Evolutionary conservation across 1,140 invertebrate species (phyloP).

Genomic region (Stratiolaelaps scimitus): DNA sequence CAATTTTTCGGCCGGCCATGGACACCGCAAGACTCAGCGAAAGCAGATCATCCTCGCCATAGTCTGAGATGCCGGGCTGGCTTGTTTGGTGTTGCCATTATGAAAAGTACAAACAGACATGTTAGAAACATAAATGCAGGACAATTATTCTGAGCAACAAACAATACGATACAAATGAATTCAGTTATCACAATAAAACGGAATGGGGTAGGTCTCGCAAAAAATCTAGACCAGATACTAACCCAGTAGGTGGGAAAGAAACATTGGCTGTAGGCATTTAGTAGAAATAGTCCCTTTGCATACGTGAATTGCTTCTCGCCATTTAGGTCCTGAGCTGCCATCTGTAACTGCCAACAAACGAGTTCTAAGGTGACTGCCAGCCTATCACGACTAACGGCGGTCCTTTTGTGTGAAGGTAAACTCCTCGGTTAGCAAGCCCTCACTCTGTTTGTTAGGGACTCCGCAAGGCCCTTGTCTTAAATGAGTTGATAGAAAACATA

Average conservation of each 20-base stretch:
- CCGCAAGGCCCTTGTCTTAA: too few species aligned
- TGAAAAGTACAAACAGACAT: too few species aligned
- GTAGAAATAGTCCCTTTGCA: neutral
- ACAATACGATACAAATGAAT: neutral
- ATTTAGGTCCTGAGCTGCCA: neutral
- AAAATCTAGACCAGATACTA: neutral
- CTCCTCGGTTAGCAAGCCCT: too few species aligned
- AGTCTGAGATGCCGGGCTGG: conserved; percentile 1
- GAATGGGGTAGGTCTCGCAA: neutral
- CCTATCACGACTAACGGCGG: too few species aligned
- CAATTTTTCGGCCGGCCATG: conserved; percentile 18
- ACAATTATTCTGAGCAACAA: too few species aligned
- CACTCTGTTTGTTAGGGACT: too few species aligned
- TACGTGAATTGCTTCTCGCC: conserved; percentile 2
- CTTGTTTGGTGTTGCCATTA: neutral
- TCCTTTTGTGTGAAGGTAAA: too few species aligned
- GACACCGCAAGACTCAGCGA: neutral
- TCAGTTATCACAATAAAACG: neutral
- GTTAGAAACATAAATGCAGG: too few species aligned
- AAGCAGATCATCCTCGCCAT: neutral
- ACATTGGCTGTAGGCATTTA: conserved; percentile 10
- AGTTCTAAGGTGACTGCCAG: too few species aligned
- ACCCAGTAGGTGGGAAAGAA: conserved; percentile 27
- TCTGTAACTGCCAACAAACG: neutral
- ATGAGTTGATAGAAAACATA: too few species aligned